Conservation (phyloP, 2,113 vertebrate species). For the Hemibagrus wyckioides region DNA sequence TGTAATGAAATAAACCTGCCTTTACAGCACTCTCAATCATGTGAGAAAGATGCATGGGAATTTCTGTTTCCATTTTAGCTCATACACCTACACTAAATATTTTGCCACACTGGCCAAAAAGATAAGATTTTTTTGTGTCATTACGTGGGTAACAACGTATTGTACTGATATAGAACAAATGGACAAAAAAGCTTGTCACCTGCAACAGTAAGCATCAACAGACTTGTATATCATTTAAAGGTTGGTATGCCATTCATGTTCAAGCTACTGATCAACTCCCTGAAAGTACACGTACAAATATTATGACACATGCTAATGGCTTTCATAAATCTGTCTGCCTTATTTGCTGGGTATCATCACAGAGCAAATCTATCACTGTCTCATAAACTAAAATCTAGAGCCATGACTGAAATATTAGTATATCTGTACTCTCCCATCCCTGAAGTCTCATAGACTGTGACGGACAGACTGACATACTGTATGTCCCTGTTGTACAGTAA, state of each 20-base stretch:
- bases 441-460: background rate
- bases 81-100: background rate
- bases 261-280: background rate
- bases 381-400: conserved; percentile 27
- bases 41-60: background rate
- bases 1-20: background rate
- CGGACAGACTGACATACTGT: background rate
- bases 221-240: background rate
- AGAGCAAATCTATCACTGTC: conserved; percentile 53
- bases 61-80: background rate
- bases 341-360: conserved; percentile 31
- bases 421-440: background rate
- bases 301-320: background rate
- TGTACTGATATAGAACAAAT: background rate
- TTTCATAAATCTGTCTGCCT: conserved; percentile 17
- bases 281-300: background rate
- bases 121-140: background rate
- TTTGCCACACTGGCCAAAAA: background rate
- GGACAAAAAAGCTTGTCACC: background rate
- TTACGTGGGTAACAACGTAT: background rate
- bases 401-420: conserved; percentile 44
- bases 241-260: background rate
- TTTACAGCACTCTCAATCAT: background rate
- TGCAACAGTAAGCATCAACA: background rate
- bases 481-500: background rate